phyloP scores from a whole-genome alignment of 2,888 invertebrate species.

The Heteromyza rotundicornis region DNA sequence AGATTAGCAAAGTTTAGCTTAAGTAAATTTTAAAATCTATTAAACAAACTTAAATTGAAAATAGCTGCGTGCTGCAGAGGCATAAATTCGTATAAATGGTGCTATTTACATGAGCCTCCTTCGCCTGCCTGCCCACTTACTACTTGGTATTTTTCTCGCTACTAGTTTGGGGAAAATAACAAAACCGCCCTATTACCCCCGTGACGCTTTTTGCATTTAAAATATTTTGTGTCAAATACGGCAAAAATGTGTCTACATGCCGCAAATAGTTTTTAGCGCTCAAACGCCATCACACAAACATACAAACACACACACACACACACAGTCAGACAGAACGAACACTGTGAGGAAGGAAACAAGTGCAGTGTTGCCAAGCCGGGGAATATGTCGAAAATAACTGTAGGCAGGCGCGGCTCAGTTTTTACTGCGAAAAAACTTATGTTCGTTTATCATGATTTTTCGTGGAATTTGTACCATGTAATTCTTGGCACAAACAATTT shows the following conservation, averaged over 20 bases:
- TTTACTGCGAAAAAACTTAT: slow-evolving; percentile 21
- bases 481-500: slow-evolving; percentile 30
- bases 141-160: background rate
- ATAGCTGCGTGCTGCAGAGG: background rate
- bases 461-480: slow-evolving; percentile 32
- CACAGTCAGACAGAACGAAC: background rate
- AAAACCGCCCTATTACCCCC: too few relatives aligned
- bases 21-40: slow-evolving; percentile 3
- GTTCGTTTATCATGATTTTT: slow-evolving; percentile 32
- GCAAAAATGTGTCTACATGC: slow-evolving; percentile 4
- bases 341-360: background rate
- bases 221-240: background rate
- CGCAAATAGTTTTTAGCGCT: slow-evolving; percentile 2
- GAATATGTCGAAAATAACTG: background rate
- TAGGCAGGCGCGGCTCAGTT: background rate
- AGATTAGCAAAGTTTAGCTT: background rate
- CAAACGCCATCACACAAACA: background rate
- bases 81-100: slow-evolving; percentile 1
- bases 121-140: background rate
- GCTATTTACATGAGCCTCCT: background rate
- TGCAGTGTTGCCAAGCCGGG: background rate
- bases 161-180: background rate
- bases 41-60: slow-evolving; percentile 1
- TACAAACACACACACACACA: background rate
- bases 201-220: background rate